Evolutionary conservation across 2,797 vertebrate species (phyloP).

Genomic region (Ctenopoma kingsleyae): DNA sequence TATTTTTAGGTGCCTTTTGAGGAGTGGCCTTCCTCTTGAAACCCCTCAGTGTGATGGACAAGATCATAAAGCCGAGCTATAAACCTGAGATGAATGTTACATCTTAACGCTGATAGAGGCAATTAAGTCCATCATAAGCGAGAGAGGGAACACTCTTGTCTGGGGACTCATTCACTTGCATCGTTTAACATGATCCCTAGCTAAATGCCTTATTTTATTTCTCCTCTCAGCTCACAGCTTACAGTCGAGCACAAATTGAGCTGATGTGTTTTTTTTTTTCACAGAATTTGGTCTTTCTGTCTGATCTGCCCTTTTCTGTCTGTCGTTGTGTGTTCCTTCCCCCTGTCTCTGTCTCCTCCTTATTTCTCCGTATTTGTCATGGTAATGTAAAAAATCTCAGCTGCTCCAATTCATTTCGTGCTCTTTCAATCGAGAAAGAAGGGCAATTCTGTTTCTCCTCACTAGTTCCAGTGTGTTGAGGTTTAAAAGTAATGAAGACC

Average conservation of each 20-base stretch:
- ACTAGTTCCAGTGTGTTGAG: constrained; percentile 66
- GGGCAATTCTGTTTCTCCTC: constrained; percentile 75
- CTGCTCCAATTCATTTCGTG: constrained; percentile 79
- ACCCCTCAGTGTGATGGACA: constrained; percentile 72
- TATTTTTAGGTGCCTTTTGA: constrained; percentile 68
- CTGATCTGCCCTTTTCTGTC: constrained; percentile 70
- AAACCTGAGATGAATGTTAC: constrained; percentile 81
- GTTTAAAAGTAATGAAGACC: constrained; percentile 78
- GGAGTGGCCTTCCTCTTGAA: constrained; percentile 66
- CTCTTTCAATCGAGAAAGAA: constrained; percentile 77
- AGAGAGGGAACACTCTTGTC: constrained; percentile 66
- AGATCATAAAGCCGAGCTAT: constrained; percentile 73
- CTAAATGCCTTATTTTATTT: constrained; percentile 79
- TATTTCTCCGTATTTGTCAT: constrained; percentile 70
- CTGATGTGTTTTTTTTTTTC: constrained; percentile 46
- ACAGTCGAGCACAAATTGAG: constrained; percentile 71
- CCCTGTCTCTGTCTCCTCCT: constrained; percentile 40
- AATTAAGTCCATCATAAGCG: constrained; percentile 83
- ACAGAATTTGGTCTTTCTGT: constrained; percentile 66
- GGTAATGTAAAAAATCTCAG: constrained; percentile 74
- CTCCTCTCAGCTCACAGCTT: constrained; percentile 63
- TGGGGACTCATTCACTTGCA: constrained; percentile 74
- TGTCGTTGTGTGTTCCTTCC: constrained; percentile 46
- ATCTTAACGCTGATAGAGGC: constrained; percentile 82
- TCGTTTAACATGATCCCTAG: constrained; percentile 76